Conservation (phyloP, 2,797 vertebrate genomes). For the Anabacerthia variegaticeps region DNA sequence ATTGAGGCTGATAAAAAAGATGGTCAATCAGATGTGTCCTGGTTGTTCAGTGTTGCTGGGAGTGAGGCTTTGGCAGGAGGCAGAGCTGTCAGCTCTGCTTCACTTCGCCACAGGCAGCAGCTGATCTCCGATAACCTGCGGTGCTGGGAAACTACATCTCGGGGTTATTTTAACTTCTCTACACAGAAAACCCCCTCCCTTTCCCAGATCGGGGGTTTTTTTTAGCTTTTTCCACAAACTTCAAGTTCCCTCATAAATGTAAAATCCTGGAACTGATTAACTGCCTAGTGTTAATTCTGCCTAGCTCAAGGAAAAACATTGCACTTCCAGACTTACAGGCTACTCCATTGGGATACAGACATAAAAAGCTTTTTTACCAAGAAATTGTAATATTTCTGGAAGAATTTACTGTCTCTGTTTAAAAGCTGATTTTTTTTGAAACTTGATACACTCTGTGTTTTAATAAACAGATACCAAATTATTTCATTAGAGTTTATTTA, state of each 20-base stretch:
- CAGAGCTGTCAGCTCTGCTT: not conserved
- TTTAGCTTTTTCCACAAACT: constrained; percentile 28
- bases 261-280: constrained; percentile 37
- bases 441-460: not conserved
- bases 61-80: not conserved
- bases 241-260: constrained; percentile 21
- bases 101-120: not conserved
- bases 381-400: not conserved
- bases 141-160: not conserved
- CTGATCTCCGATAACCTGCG: not conserved
- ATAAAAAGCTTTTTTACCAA: constrained; percentile 11
- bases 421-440: not conserved
- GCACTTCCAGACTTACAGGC: constrained; percentile 16
- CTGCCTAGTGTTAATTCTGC: constrained; percentile 37
- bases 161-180: constrained; percentile 10
- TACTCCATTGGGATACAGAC: not conserved
- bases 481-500: not conserved
- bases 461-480: constrained; percentile 6
- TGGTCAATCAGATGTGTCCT: not conserved
- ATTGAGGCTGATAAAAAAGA: not conserved
- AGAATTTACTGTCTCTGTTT: not conserved
- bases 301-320: constrained; percentile 8
- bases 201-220: not conserved
- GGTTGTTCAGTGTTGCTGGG: not conserved
- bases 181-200: not conserved